A percentile compares a stretch with the other conserved stretches of the same genome.
phyloP scores from a whole-genome alignment of 2,888 invertebrate genomes.

The Oconnorella tubifera region DNA sequence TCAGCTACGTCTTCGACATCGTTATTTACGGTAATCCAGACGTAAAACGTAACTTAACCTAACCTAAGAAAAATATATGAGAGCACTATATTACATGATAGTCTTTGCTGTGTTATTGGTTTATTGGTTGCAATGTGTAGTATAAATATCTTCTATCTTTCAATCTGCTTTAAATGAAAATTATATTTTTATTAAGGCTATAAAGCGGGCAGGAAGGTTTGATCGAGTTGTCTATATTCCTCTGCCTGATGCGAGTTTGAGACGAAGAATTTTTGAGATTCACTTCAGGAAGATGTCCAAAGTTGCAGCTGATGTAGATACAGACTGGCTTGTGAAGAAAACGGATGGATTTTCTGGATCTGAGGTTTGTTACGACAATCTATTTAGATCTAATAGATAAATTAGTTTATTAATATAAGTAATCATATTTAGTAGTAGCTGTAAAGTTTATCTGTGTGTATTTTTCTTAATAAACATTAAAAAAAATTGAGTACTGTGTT shows the following conservation, averaged over 20 bases:
- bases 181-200: too few relatives aligned
- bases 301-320: constrained; percentile 60
- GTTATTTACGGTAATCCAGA: too few relatives aligned
- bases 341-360: constrained; percentile 90
- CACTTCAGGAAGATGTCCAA: constrained; percentile 72
- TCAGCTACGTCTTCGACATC: too few relatives aligned
- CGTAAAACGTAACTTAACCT: too few relatives aligned
- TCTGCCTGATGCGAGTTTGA: constrained; percentile 75
- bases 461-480: neutral
- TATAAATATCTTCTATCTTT: too few relatives aligned
- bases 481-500: too few relatives aligned
- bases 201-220: constrained; percentile 3
- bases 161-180: too few relatives aligned
- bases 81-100: too few relatives aligned
- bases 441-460: neutral
- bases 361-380: constrained; percentile 59
- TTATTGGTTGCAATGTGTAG: too few relatives aligned
- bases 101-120: too few relatives aligned
- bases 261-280: constrained; percentile 77
- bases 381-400: neutral
- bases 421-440: neutral
- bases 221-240: constrained; percentile 68
- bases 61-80: too few relatives aligned
- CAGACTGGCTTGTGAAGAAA: constrained; percentile 66
- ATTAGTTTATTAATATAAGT: neutral